Base-by-base conservation (phyloP, 1,140 invertebrate species). In the Macrobrachium nipponense region DNA sequence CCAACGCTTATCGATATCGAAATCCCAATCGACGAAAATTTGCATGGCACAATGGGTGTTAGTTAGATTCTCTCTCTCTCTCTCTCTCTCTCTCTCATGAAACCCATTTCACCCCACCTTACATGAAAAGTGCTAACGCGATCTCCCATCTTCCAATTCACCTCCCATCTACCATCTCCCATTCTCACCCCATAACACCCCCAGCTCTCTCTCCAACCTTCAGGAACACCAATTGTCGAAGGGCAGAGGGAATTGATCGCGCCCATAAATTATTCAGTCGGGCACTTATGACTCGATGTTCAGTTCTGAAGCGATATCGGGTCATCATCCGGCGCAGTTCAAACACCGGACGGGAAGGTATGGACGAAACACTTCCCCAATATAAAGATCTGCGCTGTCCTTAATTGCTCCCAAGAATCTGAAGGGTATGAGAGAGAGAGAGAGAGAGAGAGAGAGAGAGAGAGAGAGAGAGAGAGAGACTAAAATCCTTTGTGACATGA, bases 381-480 rank as follows among this genome's bases (percentile, higher is more conserved):
- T 51, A 12, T 5, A 51, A 51, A 51, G 12, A 8, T 51, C 12
- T 51, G 51, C 5, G 51, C 51, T 51, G 7, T 18, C 20, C 36
- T 5, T 20, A 51, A 59, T 51, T 51, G 59, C 11, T 23, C 7
- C 18, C 14, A 15, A 4, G 23, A 73, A 36, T 73, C 18, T 73
- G 15, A 3, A 36, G 8, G 8, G 8, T n/a, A 27, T 27, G 14
- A 66, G 64, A 66, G 64, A 66, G 64, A 66, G 64, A 66, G 64
- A 66, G 64, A 66, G 64, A 66, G 73, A 76, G 73, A 76, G 73
- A 76, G 73, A 76, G 73, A 76, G 73, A 76, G 73, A 76, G 73
- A 76, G 73, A 76, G 73, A 76, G 73, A 76, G 73, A 76, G 73
- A 76, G 73, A 76, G 73, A 76, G 73, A 76, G 73, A 76, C n/a